Base-by-base conservation (phyloP, 2,888 invertebrate species). In the Saturnia japonica region DNA sequence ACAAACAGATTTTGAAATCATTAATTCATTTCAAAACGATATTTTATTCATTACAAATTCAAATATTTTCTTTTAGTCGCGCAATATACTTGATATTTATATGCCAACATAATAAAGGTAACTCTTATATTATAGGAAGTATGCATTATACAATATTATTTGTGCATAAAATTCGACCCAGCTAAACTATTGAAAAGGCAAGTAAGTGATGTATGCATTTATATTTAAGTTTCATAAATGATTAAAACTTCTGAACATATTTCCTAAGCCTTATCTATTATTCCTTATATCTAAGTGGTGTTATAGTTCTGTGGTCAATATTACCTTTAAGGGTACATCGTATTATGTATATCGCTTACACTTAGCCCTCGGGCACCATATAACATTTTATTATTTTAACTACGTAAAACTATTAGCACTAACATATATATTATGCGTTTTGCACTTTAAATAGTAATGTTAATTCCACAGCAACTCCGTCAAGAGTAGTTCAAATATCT, bases 151-250 rank as follows among this genome's bases (percentile, higher is more conserved):
- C 78, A 79, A 81, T 86, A 81, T 85, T 78, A 85, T 85, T 91
- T 90, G 91, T 91, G 91, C 91, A 89, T 83, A 81, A 79, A 85
- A 86, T 83, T 88, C 57, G 82, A 89, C 88, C 85, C 82, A 77
- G 85, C 90, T 89, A 88, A 83, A 82, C 88, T 89, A 90, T 89
- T 86, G 90, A 89, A 81, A 90, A 92, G 93, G 93, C 93, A 91
- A 91, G 89, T 90, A 87, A 90, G 92, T 92, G 91, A 91, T 88
- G 88, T 88, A 89, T 85, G 88, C 87, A 82, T 85, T 82, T 80
- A 81, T 77, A 81, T 81, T 81, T 81, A 81, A 74, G 78, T 81
- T 82, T 82, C 7, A 28, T 60, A 60, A 83, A 82, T 80, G 77
- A 82, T 82, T 85, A 85, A 83, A 81, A 80, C 40, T 40, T 64